Percentiles rank a stretch among this genome's conserved stretches.
Conservation (phyloP, 1,140 invertebrate species). For the Dolichoris vasculosae region DNA sequence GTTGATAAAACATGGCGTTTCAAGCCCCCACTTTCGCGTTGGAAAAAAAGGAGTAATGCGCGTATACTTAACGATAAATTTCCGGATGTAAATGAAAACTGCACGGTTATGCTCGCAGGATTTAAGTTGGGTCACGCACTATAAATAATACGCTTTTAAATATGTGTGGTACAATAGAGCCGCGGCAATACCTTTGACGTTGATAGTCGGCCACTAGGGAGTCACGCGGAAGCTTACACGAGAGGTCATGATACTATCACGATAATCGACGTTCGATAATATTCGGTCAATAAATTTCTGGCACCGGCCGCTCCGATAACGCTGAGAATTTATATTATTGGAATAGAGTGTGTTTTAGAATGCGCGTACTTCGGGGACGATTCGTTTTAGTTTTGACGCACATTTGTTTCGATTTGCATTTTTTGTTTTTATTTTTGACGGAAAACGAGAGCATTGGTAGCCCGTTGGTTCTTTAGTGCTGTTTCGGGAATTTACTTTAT, state of each 20-base stretch:
- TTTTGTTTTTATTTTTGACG: not conserved
- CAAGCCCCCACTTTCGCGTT: constrained; percentile 7
- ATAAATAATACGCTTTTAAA: constrained; percentile 53
- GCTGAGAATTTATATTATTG: constrained; percentile 45
- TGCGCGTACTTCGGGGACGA: not conserved
- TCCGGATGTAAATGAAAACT: constrained; percentile 35
- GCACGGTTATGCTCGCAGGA: not conserved
- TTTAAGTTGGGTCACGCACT: not conserved
- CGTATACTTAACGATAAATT: constrained; percentile 44
- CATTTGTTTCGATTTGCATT: constrained; percentile 20
- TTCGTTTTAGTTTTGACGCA: constrained; percentile 42
- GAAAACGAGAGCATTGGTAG: not conserved
- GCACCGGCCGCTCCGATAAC: constrained; percentile 37
- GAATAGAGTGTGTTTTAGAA: not conserved
- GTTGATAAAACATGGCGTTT: constrained; percentile 41
- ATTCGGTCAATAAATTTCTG: constrained; percentile 49
- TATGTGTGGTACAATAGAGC: not conserved
- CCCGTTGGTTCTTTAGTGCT: constrained; percentile 17
- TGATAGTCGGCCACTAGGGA: constrained; percentile 21
- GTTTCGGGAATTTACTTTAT: constrained; percentile 23
- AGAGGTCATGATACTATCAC: constrained; percentile 49
- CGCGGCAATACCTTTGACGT: not conserved
- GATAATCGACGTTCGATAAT: constrained; percentile 54
- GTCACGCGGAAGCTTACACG: not conserved
- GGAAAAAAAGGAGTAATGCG: constrained; percentile 19